These are phyloP conservation scores for Sylvia borin DNA, from an alignment of 2,797 vertebrate genomes.

Conservation along the genomic window DNA sequence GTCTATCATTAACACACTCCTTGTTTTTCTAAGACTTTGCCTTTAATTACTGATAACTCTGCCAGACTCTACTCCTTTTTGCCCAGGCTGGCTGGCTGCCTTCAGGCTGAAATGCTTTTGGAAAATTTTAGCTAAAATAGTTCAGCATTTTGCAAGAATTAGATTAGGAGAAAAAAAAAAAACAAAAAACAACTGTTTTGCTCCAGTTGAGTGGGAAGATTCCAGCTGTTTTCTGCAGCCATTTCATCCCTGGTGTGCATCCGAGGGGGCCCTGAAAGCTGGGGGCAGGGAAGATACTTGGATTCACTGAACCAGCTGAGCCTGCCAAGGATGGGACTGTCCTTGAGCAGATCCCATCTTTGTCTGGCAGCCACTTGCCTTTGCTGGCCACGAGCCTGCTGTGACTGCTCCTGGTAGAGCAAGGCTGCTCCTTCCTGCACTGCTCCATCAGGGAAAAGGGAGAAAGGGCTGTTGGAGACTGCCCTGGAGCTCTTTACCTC, in stretches of 20 bases:
- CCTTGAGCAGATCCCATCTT: background rate
- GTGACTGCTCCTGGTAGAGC: background rate
- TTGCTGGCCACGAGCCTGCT: background rate
- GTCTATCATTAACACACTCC: background rate
- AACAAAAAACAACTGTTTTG: background rate
- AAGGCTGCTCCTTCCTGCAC: background rate
- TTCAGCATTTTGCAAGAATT: conserved; percentile 34
- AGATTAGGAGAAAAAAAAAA: background rate
- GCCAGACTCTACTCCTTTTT: background rate
- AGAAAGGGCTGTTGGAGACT: background rate
- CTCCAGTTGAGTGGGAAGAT: background rate
- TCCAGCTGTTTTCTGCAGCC: background rate
- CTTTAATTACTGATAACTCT: background rate
- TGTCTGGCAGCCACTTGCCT: background rate
- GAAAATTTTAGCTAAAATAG: conserved; percentile 22
- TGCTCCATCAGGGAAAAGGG: background rate
- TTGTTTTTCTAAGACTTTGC: background rate
- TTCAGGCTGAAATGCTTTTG: background rate
- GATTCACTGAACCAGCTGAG: background rate
- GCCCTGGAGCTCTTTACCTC: background rate
- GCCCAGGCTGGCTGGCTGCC: background rate
- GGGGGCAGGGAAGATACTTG: background rate
- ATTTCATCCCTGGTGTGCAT: background rate
- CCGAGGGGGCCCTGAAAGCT: background rate
- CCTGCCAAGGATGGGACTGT: background rate